Base-by-base conservation (phyloP, 2,888 invertebrate genomes). In the Polyploca ridens region DNA sequence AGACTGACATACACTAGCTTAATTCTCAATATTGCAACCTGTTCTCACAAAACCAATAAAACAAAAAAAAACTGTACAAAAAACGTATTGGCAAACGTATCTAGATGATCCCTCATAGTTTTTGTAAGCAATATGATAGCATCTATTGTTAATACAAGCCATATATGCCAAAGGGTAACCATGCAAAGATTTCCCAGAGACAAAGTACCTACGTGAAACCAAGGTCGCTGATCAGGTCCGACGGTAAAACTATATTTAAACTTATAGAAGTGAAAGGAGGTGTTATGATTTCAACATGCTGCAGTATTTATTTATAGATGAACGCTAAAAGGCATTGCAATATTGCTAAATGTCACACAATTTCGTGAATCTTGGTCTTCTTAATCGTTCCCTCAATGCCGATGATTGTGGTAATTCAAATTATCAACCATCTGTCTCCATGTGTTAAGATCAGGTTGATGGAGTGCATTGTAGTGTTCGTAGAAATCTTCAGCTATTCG, bases 91-190 rank as follows among this genome's bases (percentile, higher is more conserved):
- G 11, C 41, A 41, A 61, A 41, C 14, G 5, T 41, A 61, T 27
- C 41, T 61, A 41, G 41, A 44, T 41, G 61, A 61, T 41, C 16
- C 60, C 27, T 13, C 11, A 61, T 41, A 41, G 16, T 61, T 61
- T 61, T 61, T 61, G 61, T 27, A 19, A 19, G 19, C n/a, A 60
- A n/a, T 59, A n/a, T 60, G 66, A 63, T 66, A 64, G 49, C n/a
- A 62, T 66, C 60, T 16, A 7, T 59, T 54, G 54, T 54, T 54
- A n/a, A 19, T 19, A 54, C 11, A 5, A 49, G 16, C 16, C 49
- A 54, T 27, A 33, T 63, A 54, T 54, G 19, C 54, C 54, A 54
- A 54, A 54, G 54, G 54, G 54, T 54, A 54, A 54, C 19, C 54
- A 54, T 54, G 3, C 8, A 54, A 54, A 19, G 54, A 10, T 16